Conservation (phyloP, 2,113 vertebrate genomes). For the Atrichornis clamosus region DNA sequence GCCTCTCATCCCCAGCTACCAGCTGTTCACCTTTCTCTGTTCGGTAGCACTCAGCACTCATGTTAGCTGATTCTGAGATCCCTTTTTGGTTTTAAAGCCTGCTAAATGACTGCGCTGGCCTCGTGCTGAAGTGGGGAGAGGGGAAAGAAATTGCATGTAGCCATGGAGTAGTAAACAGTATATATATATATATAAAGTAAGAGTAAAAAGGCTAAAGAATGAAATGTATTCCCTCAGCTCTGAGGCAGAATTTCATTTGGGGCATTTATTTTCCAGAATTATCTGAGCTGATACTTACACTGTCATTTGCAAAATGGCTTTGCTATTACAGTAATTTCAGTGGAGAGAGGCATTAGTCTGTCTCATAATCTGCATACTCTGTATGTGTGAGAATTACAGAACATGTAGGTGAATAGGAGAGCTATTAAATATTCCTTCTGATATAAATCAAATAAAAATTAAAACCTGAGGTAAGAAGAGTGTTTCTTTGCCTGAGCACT, state of each 20-base stretch:
- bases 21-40: background rate
- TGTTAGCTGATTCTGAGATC: background rate
- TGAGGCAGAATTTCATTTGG: slow-evolving; percentile 62
- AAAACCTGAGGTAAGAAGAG: slow-evolving; percentile 15
- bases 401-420: slow-evolving; percentile 22
- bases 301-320: slow-evolving; percentile 68
- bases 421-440: slow-evolving; percentile 44
- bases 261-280: slow-evolving; percentile 66
- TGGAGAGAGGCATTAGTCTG: slow-evolving; percentile 60
- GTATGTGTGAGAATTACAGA: background rate
- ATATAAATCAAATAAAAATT: slow-evolving; percentile 50
- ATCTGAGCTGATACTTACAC: slow-evolving; percentile 51
- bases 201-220: slow-evolving; percentile 46
- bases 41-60: background rate
- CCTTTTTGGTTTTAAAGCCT: slow-evolving; percentile 18
- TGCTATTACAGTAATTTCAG: slow-evolving; percentile 65
- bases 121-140: background rate
- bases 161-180: background rate
- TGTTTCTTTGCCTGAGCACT: slow-evolving; percentile 5
- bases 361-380: slow-evolving; percentile 33
- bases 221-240: slow-evolving; percentile 29
- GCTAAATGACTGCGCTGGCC: background rate
- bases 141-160: background rate
- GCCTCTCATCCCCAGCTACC: background rate
- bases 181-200: background rate